Base-by-base conservation (phyloP, 2,888 invertebrate genomes). In the Pediacus dermestoides region DNA sequence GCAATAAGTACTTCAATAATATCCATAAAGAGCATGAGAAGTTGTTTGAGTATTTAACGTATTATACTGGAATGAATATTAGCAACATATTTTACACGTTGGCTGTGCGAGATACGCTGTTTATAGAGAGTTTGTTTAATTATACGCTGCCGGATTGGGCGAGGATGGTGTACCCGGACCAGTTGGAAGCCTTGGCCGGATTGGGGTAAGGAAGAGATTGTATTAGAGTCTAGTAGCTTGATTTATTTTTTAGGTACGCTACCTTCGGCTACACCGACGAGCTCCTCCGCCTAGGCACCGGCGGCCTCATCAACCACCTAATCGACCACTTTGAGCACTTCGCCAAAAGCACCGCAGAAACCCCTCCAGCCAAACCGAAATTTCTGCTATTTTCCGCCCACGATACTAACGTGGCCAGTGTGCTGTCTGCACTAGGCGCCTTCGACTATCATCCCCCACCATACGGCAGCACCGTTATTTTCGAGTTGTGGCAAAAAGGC, bases 311-410 rank as follows among this genome's bases (percentile, higher is more conserved):
- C 2, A 77, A 81, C 50, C 77, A 85, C 51, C 80, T 89, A 33
- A 63, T 81, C 0, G 50, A 73, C 0, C 74, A 82, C 34, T 81
- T 88, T 70, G 54, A 65, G 0, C 57, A 70, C 0, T 28, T 6
- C 21, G 37, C 38, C n/a, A 44, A 43, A 13, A 3, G 10, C 10
- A 9, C 23, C 3, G 4, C 12, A 8, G 43, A 43, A 13, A 3
- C n/a, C 10, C 10, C 23, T 3, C 2, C 12, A 8, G 22, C 26
- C 1, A 30, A 22, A 15, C 31, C 9, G 12, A 82, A 81, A 47
- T 45, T 88, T 23, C 76, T 78, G 59, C 72, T 88, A 30, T 88
- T 84, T 57, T 87, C 87, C 46, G 87, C 74, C 0, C 91, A 92
- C 57, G 91, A 92, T 61, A 75, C 81, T 1, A 90, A 86, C 0